phyloP scores from a whole-genome alignment of 1,140 invertebrate genomes.

The Drosophila serrata region DNA sequence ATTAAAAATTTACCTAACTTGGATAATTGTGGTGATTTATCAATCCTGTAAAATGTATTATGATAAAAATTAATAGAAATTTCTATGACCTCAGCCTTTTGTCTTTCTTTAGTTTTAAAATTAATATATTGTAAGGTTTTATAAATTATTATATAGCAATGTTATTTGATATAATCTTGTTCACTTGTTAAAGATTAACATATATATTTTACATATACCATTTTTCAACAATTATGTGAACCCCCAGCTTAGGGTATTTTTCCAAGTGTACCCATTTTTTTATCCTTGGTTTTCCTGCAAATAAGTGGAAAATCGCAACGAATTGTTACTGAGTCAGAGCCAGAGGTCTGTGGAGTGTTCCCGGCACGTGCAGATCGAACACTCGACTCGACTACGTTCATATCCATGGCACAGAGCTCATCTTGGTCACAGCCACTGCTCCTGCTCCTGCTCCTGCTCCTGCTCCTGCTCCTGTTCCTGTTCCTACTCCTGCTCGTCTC shows the following conservation, averaged over 20 bases:
- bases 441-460: slow-evolving; percentile 7
- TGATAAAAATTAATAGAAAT: no score
- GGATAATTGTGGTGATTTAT: no score
- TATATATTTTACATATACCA: no score
- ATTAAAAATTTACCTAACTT: no score
- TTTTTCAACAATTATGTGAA: no score
- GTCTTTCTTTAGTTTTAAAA: no score
- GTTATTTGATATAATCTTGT: no score
- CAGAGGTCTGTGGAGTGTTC: slow-evolving; percentile 41
- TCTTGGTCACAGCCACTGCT: slow-evolving; percentile 10
- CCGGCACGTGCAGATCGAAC: slow-evolving; percentile 63
- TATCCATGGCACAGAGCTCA: slow-evolving; percentile 54
- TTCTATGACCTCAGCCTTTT: no score
- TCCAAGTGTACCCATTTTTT: slow-evolving; percentile 19
- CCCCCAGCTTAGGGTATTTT: background rate
- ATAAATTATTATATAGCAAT: no score
- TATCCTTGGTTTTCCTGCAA: slow-evolving; percentile 48
- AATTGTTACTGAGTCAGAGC: slow-evolving; percentile 75
- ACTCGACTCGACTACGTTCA: slow-evolving; percentile 12
- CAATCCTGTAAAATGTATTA: no score
- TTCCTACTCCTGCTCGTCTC: background rate
- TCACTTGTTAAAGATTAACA: no score
- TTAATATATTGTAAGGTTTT: no score
- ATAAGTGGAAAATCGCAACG: slow-evolving; percentile 81
- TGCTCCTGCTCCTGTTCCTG: slow-evolving; percentile 15